A percentile compares a stretch with the other conserved stretches of the same genome.
Evolutionary conservation across 2,113 vertebrate species (phyloP).

Genomic region (Sceloporus undulatus): DNA sequence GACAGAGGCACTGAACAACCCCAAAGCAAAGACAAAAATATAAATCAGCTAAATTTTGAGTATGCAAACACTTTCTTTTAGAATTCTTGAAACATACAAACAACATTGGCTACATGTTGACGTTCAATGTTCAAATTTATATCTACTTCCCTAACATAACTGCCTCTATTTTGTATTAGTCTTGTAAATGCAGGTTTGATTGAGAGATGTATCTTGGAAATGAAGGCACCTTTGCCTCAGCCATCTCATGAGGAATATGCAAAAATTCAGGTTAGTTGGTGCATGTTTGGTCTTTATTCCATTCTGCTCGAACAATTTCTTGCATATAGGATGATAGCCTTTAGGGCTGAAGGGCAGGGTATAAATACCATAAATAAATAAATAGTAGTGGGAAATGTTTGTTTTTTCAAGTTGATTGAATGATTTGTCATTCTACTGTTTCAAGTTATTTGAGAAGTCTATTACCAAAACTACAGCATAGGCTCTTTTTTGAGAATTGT

Average conservation of each 20-base stretch:
- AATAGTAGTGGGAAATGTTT: background rate
- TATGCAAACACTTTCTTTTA: background rate
- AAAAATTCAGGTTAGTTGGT: constrained; percentile 86
- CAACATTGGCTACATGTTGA: background rate
- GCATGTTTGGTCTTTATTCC: background rate
- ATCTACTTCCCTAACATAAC: constrained; percentile 37
- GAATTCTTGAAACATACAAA: background rate
- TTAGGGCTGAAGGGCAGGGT: no score
- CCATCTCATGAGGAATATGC: constrained; percentile 77
- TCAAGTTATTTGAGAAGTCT: background rate
- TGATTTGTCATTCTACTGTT: background rate
- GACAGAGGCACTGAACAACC: background rate
- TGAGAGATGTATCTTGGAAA: constrained; percentile 83
- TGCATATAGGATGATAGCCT: background rate
- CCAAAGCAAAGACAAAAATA: no score
- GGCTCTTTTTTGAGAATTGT: background rate
- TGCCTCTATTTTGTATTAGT: constrained; percentile 74
- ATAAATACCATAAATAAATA: no score
- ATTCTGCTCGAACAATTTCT: background rate
- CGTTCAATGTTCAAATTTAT: background rate
- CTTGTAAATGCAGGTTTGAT: constrained; percentile 79
- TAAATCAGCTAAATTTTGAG: background rate
- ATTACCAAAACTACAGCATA: background rate
- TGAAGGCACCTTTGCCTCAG: constrained; percentile 76
- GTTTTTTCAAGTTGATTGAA: background rate